A percentile compares a stretch with the other conserved stretches of the same genome.
These are phyloP conservation scores for Gadopsis bispinosus DNA, from an alignment of 2,797 vertebrate species.

Conservation along the genomic window DNA sequence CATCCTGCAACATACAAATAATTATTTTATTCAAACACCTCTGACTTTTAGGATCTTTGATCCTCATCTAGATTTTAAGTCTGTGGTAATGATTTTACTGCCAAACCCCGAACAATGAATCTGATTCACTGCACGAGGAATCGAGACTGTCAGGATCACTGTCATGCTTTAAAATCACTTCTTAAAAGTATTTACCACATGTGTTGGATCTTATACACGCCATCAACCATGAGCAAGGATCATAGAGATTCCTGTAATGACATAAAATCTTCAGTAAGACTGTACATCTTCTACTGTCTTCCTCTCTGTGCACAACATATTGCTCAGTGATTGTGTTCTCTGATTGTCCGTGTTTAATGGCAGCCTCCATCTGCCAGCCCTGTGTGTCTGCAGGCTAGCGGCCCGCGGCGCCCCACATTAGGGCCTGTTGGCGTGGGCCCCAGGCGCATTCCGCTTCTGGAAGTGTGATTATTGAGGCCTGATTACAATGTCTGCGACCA, in stretches of 20 bases:
- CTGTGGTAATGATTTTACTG: background rate
- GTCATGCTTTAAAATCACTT: conserved; percentile 8
- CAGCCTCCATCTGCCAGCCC: conserved; percentile 83
- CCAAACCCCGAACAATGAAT: background rate
- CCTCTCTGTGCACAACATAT: conserved; percentile 58
- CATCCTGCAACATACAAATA: background rate
- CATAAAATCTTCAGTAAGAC: conserved; percentile 45
- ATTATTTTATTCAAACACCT: background rate
- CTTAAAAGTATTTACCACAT: conserved; percentile 2
- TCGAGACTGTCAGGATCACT: background rate
- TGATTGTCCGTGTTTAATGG: conserved; percentile 82
- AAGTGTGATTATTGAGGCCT: conserved; percentile 88
- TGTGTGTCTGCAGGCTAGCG: conserved; percentile 81
- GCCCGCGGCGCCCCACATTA: conserved; percentile 85
- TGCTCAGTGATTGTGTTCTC: conserved; percentile 74
- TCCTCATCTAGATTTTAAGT: background rate
- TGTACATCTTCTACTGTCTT: conserved; percentile 34
- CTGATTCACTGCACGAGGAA: background rate
- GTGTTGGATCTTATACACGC: background rate
- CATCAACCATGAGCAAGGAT: conserved; percentile 36
- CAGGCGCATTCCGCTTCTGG: conserved; percentile 83
- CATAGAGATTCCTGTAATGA: conserved; percentile 44
- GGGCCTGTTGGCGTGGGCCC: conserved; percentile 82
- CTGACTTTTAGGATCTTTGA: background rate
- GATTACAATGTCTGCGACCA: conserved; percentile 86